phyloP scores from a whole-genome alignment of 2,888 invertebrate species.

The Argyra leucocephala region DNA sequence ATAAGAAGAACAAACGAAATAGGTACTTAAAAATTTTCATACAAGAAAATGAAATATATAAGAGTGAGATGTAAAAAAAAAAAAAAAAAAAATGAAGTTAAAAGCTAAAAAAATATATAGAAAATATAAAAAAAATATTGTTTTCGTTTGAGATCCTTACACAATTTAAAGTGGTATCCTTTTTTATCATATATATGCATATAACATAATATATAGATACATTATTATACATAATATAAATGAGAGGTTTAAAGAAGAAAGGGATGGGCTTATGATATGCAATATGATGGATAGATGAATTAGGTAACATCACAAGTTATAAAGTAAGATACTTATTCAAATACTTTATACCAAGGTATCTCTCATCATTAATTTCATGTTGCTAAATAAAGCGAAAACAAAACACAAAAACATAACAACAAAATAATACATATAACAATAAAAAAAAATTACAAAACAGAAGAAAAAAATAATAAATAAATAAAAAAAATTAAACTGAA shows the following conservation, averaged over 20 bases:
- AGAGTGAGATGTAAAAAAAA: background rate
- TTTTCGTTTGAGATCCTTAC: background rate
- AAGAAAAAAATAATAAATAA: too few relatives aligned
- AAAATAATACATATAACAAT: too few relatives aligned
- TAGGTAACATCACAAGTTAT: background rate
- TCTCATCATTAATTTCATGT: background rate
- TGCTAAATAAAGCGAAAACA: slow-evolving; percentile 1
- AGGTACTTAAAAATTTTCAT: background rate
- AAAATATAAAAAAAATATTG: background rate
- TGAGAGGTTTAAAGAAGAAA: too few relatives aligned
- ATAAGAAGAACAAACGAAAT: background rate
- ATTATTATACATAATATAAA: too few relatives aligned
- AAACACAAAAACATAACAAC: too few relatives aligned
- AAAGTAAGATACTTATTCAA: background rate
- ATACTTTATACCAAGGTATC: background rate
- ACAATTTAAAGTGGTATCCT: background rate
- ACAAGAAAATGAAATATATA: background rate
- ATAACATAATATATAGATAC: too few relatives aligned
- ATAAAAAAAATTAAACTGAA: background rate
- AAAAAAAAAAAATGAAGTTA: background rate
- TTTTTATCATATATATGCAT: background rate
- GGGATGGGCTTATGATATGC: background rate
- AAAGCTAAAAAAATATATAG: background rate
- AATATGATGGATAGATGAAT: background rate
- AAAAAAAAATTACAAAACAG: background rate